These are phyloP conservation scores for Drosophila borborema DNA, from an alignment of 2,888 invertebrate genomes.

Conservation along the genomic window DNA sequence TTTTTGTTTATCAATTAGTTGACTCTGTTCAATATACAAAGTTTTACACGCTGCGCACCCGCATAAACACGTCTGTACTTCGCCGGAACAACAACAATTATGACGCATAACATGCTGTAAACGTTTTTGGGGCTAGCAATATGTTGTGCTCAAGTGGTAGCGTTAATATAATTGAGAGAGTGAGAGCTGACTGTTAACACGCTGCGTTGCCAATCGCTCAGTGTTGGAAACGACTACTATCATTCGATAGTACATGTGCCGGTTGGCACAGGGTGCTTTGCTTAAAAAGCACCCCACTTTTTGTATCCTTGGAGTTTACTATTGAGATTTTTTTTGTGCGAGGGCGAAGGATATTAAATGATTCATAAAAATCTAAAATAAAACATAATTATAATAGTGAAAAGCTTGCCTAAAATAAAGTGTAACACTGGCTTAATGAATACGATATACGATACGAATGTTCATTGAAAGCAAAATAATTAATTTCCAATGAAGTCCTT, in stretches of 20 bases:
- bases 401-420: slow-evolving; percentile 1
- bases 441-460: slow-evolving; percentile 3
- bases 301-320: slow-evolving; percentile 70
- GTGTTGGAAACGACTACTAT: slow-evolving; percentile 21
- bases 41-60: slow-evolving; percentile 53
- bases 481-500: slow-evolving; percentile 14
- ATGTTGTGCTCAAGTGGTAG: slow-evolving; percentile 38
- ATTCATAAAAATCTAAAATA: slow-evolving; percentile 27
- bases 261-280: slow-evolving; percentile 45
- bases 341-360: slow-evolving; percentile 51
- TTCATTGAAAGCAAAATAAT: slow-evolving; percentile 18
- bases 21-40: slow-evolving; percentile 26
- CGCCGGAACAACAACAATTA: slow-evolving; percentile 52
- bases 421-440: not conserved
- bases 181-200: slow-evolving; percentile 8
- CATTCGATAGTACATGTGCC: slow-evolving; percentile 40
- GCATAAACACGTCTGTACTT: slow-evolving; percentile 57
- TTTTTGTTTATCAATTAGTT: slow-evolving; percentile 35
- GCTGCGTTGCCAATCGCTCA: not conserved
- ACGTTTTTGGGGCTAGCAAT: slow-evolving; percentile 21
- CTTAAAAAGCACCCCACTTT: slow-evolving; percentile 49
- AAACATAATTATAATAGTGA: slow-evolving; percentile 29
- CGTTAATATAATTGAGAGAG: slow-evolving; percentile 4
- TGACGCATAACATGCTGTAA: slow-evolving; percentile 46
- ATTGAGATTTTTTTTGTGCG: slow-evolving; percentile 61